phyloP scores from a whole-genome alignment of 2,888 invertebrate species.

The Fragum whitleyi region DNA sequence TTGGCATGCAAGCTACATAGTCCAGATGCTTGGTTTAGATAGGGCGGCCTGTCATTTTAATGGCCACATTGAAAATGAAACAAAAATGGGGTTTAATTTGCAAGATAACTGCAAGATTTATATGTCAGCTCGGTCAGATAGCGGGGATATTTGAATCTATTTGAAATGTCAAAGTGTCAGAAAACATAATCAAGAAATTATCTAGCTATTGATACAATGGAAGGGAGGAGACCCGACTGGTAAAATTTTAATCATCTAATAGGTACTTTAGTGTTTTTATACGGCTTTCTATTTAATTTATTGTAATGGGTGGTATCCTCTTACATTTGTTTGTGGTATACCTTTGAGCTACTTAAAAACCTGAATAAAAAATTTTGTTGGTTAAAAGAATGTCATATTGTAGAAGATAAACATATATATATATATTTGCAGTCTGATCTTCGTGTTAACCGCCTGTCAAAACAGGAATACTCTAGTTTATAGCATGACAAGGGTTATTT shows the following conservation, averaged over 20 bases:
- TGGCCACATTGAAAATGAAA: slow-evolving; percentile 60
- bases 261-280: slow-evolving; percentile 6
- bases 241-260: slow-evolving; percentile 43
- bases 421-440: no score
- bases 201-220: slow-evolving; percentile 29
- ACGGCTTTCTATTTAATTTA: background rate
- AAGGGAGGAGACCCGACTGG: slow-evolving; percentile 15
- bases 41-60: slow-evolving; percentile 59
- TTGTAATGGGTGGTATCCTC: slow-evolving; percentile 3
- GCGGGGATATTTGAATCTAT: slow-evolving; percentile 53
- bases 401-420: no score
- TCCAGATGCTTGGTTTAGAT: slow-evolving; percentile 52
- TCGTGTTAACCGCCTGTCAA: no score
- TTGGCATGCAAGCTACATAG: slow-evolving; percentile 43
- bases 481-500: no score
- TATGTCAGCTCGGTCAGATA: slow-evolving; percentile 53
- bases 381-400: no score
- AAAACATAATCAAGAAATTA: slow-evolving; percentile 49
- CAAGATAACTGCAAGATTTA: slow-evolving; percentile 57
- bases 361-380: no score
- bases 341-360: no score
- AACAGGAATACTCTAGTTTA: no score
- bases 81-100: slow-evolving; percentile 58
- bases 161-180: slow-evolving; percentile 63
- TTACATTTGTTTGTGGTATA: background rate